Evolutionary conservation across 2,888 invertebrate genomes (phyloP), one percentile per base, ranked within the genome.

Genomic region (Alitta virens): DNA sequence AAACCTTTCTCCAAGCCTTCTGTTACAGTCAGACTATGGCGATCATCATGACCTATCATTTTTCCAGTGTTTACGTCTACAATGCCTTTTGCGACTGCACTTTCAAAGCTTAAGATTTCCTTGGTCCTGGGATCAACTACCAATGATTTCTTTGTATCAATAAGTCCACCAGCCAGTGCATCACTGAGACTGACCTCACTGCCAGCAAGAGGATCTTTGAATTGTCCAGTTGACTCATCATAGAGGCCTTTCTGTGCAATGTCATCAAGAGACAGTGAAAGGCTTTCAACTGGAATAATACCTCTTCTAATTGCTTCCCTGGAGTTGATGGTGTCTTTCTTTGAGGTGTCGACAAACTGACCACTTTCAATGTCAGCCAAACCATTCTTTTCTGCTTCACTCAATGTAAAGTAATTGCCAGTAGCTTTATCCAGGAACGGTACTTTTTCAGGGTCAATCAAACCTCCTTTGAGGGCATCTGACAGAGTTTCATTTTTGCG

Each of bases 51-150:
- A 83, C 93, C 91, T 53, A 87, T 85, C 24, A 90, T 89, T 74
- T 87, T 88, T 18, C 93, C 93, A 59, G 73, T 72, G 62, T 74
- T 71, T 49, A 79, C 91, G 81, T 97, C 94, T 60, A 97, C 86
- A 69, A 96, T 89, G 70, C 93, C 88, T 83, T 91, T 88, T 71
- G 90, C 88, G 69, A 97, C 92, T 12, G 95, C 96, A 83, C 97
- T 94, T 70, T 92, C 90, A 56, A 97, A 89, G n/a, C 94, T 93
- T 74, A 97, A 85, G 68, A 90, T 87, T 79, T 92, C 49, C 7
- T 26, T 18, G 16, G 43, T 46, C 2, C 16, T 56, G 21, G 24
- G 9, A 25, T 56, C 56, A 26, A 21, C 24, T 5, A 49, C 88
- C 77, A 91, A 90, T 58, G 90, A 14, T 26, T 23, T 16, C 1